Base-by-base conservation (phyloP, 2,797 vertebrate species). In the Phataginus tricuspis region DNA sequence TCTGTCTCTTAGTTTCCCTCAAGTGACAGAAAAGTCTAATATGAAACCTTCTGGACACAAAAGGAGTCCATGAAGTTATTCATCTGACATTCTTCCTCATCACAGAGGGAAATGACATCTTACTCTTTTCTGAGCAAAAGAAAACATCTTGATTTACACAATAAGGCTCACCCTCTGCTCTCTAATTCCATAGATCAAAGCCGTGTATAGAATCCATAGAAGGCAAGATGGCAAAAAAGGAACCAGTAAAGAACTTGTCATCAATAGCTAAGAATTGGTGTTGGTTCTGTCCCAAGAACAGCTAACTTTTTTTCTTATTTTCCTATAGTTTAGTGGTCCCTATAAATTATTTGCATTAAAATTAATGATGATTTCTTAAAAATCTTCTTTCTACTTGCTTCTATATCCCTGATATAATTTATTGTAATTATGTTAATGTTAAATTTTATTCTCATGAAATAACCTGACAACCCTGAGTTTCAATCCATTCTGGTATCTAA, bases 11-110 rank as follows among this genome's bases (percentile, higher is more conserved):
- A 31, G 78, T 90, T 90, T 93, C 69, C 64, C 53, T 87, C 84
- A 57, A 97, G 21, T 94, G 68, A 57, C 5, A 86, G 39, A 85
- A 96, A 77, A 75, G 59, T 51, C 84, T 49, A 61, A 80, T 87
- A 63, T 78, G 57, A 95, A 89, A 91, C 51, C 27, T 94, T 95
- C 74, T 66, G 39, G 53, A 82, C 53, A 85, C 37, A 90, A 96
- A 97, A 89, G 39, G 15, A 95, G 9, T 51, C 83, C 75, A 82
- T 87, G 89, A 86, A 96, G 77, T 86, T 82, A 94, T 88, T 94
- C 72, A 83, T 29, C n/a, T 89, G 78, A 49, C 49, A 86, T 97
- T 96, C 53, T 78, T 84, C 34, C 74, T 96, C 75, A 97, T 95
- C 86, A 63, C 72, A 53, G 88, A 91, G 59, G 31, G 25, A 96